Evolutionary conservation across 2,797 vertebrate genomes (phyloP).

Genomic region (Thalassophryne amazonica): DNA sequence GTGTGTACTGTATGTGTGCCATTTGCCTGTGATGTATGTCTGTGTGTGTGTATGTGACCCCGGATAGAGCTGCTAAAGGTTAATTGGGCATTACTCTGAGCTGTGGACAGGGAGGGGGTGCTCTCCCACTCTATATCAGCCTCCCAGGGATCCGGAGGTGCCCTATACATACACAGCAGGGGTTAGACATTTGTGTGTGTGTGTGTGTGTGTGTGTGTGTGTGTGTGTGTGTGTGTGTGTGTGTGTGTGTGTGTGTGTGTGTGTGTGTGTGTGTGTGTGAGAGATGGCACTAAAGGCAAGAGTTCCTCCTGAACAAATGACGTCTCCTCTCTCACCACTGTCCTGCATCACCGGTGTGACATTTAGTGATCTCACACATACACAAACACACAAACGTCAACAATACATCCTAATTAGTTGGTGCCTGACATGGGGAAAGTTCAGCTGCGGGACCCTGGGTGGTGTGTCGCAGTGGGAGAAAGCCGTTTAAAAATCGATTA

Average conservation of each 20-base stretch:
- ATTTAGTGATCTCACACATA: slow-evolving; percentile 55
- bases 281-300: slow-evolving; percentile 5
- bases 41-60: slow-evolving; percentile 28
- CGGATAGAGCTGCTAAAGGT: slow-evolving; percentile 72
- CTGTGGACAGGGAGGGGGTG: slow-evolving; percentile 57
- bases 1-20: slow-evolving; percentile 14
- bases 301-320: slow-evolving; percentile 45
- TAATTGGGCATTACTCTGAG: slow-evolving; percentile 81
- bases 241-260: neutral
- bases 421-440: slow-evolving; percentile 21
- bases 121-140: slow-evolving; percentile 51
- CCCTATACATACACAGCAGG: slow-evolving; percentile 66
- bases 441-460: slow-evolving; percentile 25
- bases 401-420: slow-evolving; percentile 54
- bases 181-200: slow-evolving; percentile 22
- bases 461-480: slow-evolving; percentile 5
- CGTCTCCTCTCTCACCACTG: slow-evolving; percentile 8
- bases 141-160: slow-evolving; percentile 68
- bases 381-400: slow-evolving; percentile 19
- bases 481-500: neutral
- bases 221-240: slow-evolving; percentile 3
- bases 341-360: slow-evolving; percentile 28
- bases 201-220: slow-evolving; percentile 11
- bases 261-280: slow-evolving; percentile 7
- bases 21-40: slow-evolving; percentile 12